These are phyloP conservation scores for Herminia tarsipennalis DNA, from an alignment of 2,888 invertebrate species.

Conservation along the genomic window DNA sequence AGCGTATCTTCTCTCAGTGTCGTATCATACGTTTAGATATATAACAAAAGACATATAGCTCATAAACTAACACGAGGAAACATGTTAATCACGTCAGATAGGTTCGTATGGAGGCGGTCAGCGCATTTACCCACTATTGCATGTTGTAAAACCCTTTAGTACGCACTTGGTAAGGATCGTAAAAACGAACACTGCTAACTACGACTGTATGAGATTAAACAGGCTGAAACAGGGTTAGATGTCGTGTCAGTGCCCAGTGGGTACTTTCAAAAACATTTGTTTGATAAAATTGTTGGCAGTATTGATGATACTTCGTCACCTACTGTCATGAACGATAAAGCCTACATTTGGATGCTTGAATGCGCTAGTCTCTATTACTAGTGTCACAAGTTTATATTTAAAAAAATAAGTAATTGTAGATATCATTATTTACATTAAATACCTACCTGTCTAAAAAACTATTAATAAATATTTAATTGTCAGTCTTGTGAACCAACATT, in stretches of 20 bases:
- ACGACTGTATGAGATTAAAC: constrained; percentile 31
- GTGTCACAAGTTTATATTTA: too few relatives aligned
- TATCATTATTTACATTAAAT: too few relatives aligned
- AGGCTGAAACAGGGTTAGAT: constrained; percentile 31
- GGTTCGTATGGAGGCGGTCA: constrained; percentile 32
- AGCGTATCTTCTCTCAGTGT: neutral
- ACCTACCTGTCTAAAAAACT: too few relatives aligned
- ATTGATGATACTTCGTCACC: neutral
- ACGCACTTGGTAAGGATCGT: constrained; percentile 64
- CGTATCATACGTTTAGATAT: neutral
- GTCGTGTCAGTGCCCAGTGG: constrained; percentile 19
- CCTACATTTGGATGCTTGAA: too few relatives aligned
- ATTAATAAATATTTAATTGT: too few relatives aligned
- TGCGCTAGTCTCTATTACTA: too few relatives aligned
- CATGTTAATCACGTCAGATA: constrained; percentile 46
- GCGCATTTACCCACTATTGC: constrained; percentile 39
- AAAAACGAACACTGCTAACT: constrained; percentile 46
- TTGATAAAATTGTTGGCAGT: neutral
- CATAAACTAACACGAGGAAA: constrained; percentile 33
- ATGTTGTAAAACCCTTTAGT: constrained; percentile 63
- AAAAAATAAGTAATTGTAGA: too few relatives aligned
- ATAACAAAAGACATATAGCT: constrained; percentile 23
- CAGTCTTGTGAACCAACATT: too few relatives aligned
- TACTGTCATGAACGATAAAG: too few relatives aligned
- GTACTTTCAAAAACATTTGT: neutral